Evolutionary conservation across 2,113 vertebrate species (phyloP), one percentile per base, ranked within the genome.

Genomic region (Tursiops truncatus): DNA sequence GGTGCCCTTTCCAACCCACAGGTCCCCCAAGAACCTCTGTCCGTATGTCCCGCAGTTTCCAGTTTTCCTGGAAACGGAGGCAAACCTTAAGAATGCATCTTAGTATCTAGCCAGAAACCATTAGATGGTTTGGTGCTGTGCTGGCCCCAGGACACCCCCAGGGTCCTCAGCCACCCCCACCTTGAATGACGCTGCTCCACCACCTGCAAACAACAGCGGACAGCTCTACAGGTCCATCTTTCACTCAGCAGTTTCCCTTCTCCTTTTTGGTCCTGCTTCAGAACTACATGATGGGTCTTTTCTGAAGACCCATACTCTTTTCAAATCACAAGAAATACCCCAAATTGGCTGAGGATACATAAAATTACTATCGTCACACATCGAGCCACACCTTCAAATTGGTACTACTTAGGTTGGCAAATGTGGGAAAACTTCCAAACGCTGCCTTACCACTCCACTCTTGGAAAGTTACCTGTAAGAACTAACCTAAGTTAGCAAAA

Each of bases 381-480:
- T 2, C 20, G 7, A 83, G 50, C 50, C 26, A 53, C 0, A 15
- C 58, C n/a, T 56, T 67, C 41, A 44, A 14, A 38, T 28, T 8
- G 6, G 47, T 50, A 11, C 38, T 18, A 14, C 31, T 13, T 10
- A 31, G 70, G 17, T 1, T 11, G 70, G 47, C 65, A 1, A 23
- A 28, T 18, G 36, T 0, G 18, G 33, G 71, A 85, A 73, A 70
- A 77, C 23, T 47, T 71, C 23, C 56, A 17, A 53, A 62, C 6
- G 0, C 67, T 25, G 62, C 38, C 95, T 31, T 10, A 2, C 41
- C 21, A 28, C 14, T 25, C 25, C 5, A 28, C 26, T 58, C 44
- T 1, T 20, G 63, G 56, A 3, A 7, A 73, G 47, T 10, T 21
- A n/a, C 33, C 36, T 6, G 1, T 1, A 2, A 44, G 17, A 53